phyloP scores from a whole-genome alignment of 1,140 invertebrate species.

The Calliopsis andreniformis region DNA sequence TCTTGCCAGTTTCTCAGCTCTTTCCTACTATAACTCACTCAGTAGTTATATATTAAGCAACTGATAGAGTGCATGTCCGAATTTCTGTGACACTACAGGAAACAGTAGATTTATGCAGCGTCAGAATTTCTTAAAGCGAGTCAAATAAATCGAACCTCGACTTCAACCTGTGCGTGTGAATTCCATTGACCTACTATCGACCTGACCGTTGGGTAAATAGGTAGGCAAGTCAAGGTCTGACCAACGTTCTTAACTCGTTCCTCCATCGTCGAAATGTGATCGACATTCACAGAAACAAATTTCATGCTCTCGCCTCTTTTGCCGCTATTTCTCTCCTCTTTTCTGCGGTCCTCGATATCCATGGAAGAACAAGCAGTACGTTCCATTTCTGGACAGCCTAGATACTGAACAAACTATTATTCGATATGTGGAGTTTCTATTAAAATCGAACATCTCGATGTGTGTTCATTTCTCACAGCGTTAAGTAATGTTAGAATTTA shows the following conservation, averaged over 20 bases:
- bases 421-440: not conserved
- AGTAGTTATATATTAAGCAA: no score
- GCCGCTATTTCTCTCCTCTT: constrained; percentile 19
- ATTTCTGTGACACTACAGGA: no score
- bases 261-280: constrained; percentile 65
- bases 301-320: not conserved
- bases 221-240: constrained; percentile 59
- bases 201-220: constrained; percentile 61
- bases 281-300: constrained; percentile 17
- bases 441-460: no score
- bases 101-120: no score
- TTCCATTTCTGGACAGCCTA: constrained; percentile 47
- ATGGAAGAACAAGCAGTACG: constrained; percentile 53
- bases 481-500: not conserved
- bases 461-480: no score
- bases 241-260: constrained; percentile 62
- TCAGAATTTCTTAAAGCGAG: no score
- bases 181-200: constrained; percentile 79
- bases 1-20: no score
- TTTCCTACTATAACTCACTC: no score
- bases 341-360: constrained; percentile 49
- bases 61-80: no score
- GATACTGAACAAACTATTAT: constrained; percentile 16
- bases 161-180: constrained; percentile 69
- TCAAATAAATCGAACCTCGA: constrained; percentile 55